Conservation (phyloP, 2,888 invertebrate species). For the Plebejus anna region DNA sequence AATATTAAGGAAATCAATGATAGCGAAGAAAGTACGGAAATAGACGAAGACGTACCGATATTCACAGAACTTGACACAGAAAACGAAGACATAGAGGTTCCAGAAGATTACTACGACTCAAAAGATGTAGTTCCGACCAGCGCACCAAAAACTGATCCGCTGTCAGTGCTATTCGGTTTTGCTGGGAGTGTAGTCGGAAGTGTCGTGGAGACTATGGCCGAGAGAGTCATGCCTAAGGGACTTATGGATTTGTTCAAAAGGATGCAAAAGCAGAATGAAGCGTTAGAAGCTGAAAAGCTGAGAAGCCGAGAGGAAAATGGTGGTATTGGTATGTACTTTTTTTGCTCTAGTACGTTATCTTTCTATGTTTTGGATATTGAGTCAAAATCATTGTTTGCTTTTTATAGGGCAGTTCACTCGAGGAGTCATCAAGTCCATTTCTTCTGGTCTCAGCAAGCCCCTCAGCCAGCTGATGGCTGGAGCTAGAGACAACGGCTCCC, state of each 20-base stretch:
- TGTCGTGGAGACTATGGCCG: constrained; percentile 68
- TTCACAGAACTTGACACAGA: constrained; percentile 64
- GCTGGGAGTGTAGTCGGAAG: constrained; percentile 72
- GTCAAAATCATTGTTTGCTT: neutral
- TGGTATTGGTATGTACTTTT: constrained; percentile 56
- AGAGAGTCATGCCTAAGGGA: constrained; percentile 68
- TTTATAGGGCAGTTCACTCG: constrained; percentile 68
- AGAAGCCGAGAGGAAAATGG: constrained; percentile 75
- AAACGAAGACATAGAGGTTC: constrained; percentile 51
- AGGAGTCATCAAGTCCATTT: constrained; percentile 67
- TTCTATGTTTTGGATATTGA: neutral
- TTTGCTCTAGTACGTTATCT: neutral
- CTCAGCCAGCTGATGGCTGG: constrained; percentile 81
- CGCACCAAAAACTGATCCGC: constrained; percentile 64
- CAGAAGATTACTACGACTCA: constrained; percentile 71
- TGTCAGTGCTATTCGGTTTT: constrained; percentile 68
- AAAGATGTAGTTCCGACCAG: constrained; percentile 68
- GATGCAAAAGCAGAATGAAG: constrained; percentile 71
- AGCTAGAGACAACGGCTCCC: constrained; percentile 75
- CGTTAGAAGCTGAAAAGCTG: constrained; percentile 66
- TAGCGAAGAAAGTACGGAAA: constrained; percentile 43
- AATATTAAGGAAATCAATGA: constrained; percentile 33
- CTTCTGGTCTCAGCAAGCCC: constrained; percentile 66
- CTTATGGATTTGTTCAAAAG: constrained; percentile 67
- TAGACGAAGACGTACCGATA: constrained; percentile 53